These are phyloP conservation scores for Ammodramus savannarum DNA, from an alignment of 2,113 vertebrate species.

Conservation along the genomic window DNA sequence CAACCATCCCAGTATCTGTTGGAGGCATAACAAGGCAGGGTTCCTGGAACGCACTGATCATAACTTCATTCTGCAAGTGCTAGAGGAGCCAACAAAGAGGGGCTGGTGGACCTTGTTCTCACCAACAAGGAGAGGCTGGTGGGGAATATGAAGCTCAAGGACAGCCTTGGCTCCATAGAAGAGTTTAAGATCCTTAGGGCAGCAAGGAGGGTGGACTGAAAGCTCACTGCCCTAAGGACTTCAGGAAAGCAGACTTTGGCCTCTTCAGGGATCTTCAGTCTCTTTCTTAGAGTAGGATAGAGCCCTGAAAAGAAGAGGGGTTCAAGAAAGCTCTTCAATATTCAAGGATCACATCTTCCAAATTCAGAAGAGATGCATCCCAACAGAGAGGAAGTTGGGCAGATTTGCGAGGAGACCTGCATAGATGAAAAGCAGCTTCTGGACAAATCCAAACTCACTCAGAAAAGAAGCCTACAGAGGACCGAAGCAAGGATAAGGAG, in stretches of 20 bases:
- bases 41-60: accelerated
- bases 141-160: not conserved
- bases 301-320: not conserved
- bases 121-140: not conserved
- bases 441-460: not conserved
- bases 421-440: not conserved
- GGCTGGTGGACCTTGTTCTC: not conserved
- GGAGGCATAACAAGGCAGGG: not conserved
- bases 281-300: not conserved
- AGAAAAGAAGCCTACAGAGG: not conserved
- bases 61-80: not conserved
- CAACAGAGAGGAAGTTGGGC: not conserved
- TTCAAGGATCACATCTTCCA: not conserved
- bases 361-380: not conserved
- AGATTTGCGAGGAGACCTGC: not conserved
- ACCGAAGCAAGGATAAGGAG: not conserved
- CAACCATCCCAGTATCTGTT: not conserved
- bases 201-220: not conserved
- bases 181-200: not conserved
- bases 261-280: not conserved
- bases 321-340: not conserved
- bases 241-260: not conserved
- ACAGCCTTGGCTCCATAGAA: not conserved
- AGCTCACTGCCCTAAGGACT: accelerated
- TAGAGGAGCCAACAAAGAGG: not conserved